Evolutionary conservation across 2,888 invertebrate genomes (phyloP).

Genomic region (Agrochola circellaris): DNA sequence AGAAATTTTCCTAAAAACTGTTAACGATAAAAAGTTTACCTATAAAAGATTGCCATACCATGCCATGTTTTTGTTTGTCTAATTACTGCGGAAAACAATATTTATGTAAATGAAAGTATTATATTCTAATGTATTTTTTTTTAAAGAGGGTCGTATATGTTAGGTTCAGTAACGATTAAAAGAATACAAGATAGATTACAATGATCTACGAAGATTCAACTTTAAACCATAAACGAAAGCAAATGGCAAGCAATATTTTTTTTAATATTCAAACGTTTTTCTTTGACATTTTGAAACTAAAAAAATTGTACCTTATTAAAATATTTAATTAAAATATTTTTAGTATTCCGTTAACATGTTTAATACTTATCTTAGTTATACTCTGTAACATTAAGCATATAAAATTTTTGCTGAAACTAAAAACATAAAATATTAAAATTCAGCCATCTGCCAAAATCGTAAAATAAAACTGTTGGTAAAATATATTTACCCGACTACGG

Average conservation of each 20-base stretch:
- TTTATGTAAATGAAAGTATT: too few species aligned
- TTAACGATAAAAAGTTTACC: background rate
- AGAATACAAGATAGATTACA: background rate
- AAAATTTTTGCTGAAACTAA: too few species aligned
- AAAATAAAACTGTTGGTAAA: background rate
- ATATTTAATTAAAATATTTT: too few species aligned
- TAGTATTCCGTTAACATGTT: too few species aligned
- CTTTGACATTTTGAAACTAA: too few species aligned
- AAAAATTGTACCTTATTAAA: too few species aligned
- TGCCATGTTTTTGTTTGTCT: background rate
- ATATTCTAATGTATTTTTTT: background rate
- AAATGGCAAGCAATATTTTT: too few species aligned
- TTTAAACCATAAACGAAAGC: background rate
- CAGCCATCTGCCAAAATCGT: background rate
- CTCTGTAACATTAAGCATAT: too few species aligned
- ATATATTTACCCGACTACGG: background rate
- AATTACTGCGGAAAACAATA: background rate
- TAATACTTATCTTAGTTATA: too few species aligned
- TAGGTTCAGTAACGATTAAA: background rate
- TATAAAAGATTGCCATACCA: background rate
- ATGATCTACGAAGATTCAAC: background rate
- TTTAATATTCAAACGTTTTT: too few species aligned
- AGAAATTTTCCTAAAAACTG: constrained; percentile 5
- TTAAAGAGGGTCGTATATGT: too few species aligned
- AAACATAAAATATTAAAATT: too few species aligned